Conservation (phyloP, 2,113 vertebrate genomes). For the Anseranas semipalmata region DNA sequence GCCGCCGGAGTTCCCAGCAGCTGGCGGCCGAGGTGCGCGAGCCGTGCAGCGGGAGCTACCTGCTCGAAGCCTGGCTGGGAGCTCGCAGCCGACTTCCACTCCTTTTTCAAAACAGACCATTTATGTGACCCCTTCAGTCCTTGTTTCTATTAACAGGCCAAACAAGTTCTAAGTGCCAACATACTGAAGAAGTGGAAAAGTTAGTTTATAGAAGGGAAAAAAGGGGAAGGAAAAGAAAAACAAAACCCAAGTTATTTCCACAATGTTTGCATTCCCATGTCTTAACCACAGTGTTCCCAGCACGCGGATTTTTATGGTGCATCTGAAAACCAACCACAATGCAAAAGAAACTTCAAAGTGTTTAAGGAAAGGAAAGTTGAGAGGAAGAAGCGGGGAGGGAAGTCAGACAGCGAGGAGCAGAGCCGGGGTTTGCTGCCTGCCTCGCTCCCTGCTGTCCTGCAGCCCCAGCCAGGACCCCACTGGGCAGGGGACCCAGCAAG, state of each 20-base stretch:
- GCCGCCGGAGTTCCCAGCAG: neutral
- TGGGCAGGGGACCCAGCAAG: neutral
- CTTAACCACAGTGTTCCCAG: slow-evolving; percentile 45
- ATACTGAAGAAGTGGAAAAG: slow-evolving; percentile 35
- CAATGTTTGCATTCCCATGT: slow-evolving; percentile 24
- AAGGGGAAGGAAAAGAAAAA: slow-evolving; percentile 33
- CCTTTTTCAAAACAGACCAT: neutral
- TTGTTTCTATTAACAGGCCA: neutral
- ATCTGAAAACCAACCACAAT: slow-evolving; percentile 27
- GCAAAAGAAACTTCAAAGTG: neutral
- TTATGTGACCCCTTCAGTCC: neutral
- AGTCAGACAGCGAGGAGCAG: neutral
- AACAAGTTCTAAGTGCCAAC: slow-evolving; percentile 9
- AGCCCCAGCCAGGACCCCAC: neutral
- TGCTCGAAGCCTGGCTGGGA: neutral
- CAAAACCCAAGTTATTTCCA: slow-evolving; percentile 36
- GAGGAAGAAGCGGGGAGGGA: neutral
- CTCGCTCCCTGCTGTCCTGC: neutral
- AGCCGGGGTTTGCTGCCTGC: neutral
- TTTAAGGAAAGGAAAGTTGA: neutral
- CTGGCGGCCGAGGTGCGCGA: neutral
- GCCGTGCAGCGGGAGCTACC: neutral
- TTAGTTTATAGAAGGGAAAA: slow-evolving; percentile 29
- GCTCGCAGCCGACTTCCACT: neutral
- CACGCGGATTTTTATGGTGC: neutral